phyloP scores from a whole-genome alignment of 2,888 invertebrate species.

The Sminthurides aquaticus region DNA sequence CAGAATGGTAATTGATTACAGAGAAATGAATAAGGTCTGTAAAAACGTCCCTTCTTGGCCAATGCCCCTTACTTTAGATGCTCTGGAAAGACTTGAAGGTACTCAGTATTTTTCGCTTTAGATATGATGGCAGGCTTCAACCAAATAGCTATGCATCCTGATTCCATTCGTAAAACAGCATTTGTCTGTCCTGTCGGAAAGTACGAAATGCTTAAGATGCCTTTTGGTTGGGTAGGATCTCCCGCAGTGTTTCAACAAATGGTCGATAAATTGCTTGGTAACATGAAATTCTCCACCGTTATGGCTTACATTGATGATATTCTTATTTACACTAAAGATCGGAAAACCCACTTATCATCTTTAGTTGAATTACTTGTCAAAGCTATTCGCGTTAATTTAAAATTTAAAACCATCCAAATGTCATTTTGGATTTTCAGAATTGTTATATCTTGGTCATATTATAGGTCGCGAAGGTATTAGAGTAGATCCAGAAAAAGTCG shows the following conservation, averaged over 20 bases:
- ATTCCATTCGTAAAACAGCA: neutral
- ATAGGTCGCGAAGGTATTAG: constrained; percentile 14
- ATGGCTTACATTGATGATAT: constrained; percentile 13
- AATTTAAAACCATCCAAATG: constrained; percentile 8
- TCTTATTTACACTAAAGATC: neutral
- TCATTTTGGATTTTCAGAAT: constrained; percentile 1
- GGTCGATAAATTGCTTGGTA: constrained; percentile 5
- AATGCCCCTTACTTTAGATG: constrained; percentile 4
- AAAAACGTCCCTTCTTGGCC: constrained; percentile 2
- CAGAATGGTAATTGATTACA: neutral
- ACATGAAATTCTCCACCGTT: neutral
- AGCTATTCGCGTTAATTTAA: neutral
- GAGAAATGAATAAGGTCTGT: neutral
- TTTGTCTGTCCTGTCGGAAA: constrained; percentile 12
- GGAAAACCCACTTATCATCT: neutral
- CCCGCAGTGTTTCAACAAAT: constrained; percentile 11
- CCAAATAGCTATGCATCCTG: constrained; percentile 9
- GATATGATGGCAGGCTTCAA: constrained; percentile 7
- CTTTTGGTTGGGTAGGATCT: constrained; percentile 4
- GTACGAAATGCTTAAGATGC: constrained; percentile 2
- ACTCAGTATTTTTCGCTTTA: neutral
- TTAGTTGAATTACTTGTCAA: neutral
- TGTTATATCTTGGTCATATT: neutral
- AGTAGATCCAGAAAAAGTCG: constrained; percentile 16
- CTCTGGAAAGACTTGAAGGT: constrained; percentile 7